phyloP scores from a whole-genome alignment of 2,888 invertebrate genomes.

The Pristionchus entomophagus region DNA sequence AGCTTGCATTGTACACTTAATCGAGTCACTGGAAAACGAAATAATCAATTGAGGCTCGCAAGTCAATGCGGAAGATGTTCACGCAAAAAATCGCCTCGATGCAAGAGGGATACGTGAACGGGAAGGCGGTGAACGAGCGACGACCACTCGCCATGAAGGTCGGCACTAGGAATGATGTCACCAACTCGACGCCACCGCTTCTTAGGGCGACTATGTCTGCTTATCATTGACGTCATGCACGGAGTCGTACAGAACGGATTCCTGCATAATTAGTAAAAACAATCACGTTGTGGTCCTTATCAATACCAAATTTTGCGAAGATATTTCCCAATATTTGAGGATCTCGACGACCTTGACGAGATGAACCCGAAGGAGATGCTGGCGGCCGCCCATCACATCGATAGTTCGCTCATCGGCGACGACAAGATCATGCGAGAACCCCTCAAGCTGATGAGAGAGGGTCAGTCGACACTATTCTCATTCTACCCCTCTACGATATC shows the following conservation, averaged over 20 bases:
- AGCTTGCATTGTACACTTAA: no score
- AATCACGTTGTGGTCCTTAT: no score
- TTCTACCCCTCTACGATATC: no score
- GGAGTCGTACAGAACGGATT: no score
- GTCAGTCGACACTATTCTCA: not conserved
- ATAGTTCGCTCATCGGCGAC: not conserved
- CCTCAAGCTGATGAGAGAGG: slow-evolving; percentile 55
- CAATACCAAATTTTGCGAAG: no score
- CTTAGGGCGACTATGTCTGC: no score
- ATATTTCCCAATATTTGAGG: not conserved
- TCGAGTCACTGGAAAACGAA: not conserved
- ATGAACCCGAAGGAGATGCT: not conserved
- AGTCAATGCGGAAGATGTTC: slow-evolving; percentile 19
- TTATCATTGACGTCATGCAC: no score
- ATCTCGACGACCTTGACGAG: slow-evolving; percentile 47
- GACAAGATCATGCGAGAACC: slow-evolving; percentile 48
- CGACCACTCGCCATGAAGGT: slow-evolving; percentile 49
- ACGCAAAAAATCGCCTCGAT: slow-evolving; percentile 16
- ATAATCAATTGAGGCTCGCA: not conserved
- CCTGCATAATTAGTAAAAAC: no score
- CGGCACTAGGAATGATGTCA: no score
- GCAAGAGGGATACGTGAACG: slow-evolving; percentile 9
- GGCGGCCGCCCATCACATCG: slow-evolving; percentile 10
- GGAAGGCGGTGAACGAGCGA: not conserved
- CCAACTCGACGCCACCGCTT: no score